Percentiles rank a stretch among this genome's conserved stretches.
Evolutionary conservation across 1,140 invertebrate species (phyloP).

Genomic region (Drosophila miranda): DNA sequence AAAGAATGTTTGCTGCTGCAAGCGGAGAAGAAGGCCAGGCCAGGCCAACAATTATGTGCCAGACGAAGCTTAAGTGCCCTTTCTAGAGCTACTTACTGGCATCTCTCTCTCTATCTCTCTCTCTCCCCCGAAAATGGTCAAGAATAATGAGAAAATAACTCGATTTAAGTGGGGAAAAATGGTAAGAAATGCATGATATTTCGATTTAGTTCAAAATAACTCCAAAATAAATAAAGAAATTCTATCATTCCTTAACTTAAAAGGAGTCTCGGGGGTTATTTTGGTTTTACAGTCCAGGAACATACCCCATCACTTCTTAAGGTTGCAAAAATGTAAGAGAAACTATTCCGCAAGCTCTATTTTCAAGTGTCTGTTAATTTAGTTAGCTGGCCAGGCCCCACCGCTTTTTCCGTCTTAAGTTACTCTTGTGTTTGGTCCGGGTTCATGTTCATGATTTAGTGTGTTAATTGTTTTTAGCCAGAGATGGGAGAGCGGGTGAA

Average conservation of each 20-base stretch:
- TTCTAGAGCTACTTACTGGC: slow-evolving; percentile 16
- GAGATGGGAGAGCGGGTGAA: neutral
- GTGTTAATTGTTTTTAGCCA: slow-evolving; percentile 52
- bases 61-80: slow-evolving; percentile 16
- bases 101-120: too few relatives aligned
- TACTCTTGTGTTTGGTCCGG: slow-evolving; percentile 14
- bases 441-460: slow-evolving; percentile 38
- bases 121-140: neutral
- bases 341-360: slow-evolving; percentile 8
- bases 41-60: slow-evolving; percentile 18
- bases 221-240: too few relatives aligned
- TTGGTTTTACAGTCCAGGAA: neutral
- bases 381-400: slow-evolving; percentile 17
- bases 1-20: slow-evolving; percentile 53
- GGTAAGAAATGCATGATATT: too few relatives aligned
- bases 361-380: slow-evolving; percentile 25
- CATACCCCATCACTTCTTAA: neutral
- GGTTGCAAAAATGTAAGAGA: slow-evolving; percentile 1
- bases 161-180: too few relatives aligned
- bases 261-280: too few relatives aligned
- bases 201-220: too few relatives aligned
- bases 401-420: slow-evolving; percentile 28
- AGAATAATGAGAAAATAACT: neutral
- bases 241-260: too few relatives aligned
- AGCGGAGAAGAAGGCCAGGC: neutral